Conservation (phyloP, 2,113 vertebrate species). For the Phrynosoma platyrhinos region DNA sequence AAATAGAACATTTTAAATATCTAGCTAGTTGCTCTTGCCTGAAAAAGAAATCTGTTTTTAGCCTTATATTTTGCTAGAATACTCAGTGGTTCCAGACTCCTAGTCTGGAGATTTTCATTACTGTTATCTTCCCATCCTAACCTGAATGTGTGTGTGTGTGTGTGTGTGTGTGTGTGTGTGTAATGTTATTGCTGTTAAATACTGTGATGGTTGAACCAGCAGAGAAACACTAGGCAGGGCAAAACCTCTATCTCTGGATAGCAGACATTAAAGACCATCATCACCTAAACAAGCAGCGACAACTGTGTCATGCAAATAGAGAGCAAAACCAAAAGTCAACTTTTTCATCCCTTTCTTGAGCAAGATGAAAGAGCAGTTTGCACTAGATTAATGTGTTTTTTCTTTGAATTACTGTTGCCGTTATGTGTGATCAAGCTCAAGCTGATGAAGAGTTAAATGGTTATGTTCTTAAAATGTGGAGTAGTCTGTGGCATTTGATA, state of each 20-base stretch:
- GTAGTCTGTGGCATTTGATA: slow-evolving; percentile 34
- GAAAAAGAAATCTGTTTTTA: slow-evolving; percentile 48
- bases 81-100: slow-evolving; percentile 28
- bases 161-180: not conserved
- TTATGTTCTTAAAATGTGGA: slow-evolving; percentile 45
- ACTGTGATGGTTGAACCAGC: slow-evolving; percentile 43
- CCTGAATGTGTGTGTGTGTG: not conserved
- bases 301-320: slow-evolving; percentile 2
- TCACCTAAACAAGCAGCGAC: slow-evolving; percentile 12
- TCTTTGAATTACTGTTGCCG: slow-evolving; percentile 37
- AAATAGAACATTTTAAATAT: slow-evolving; percentile 49
- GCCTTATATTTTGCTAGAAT: slow-evolving; percentile 28
- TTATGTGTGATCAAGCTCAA: slow-evolving; percentile 39
- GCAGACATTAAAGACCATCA: not conserved
- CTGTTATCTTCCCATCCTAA: slow-evolving; percentile 7
- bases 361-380: slow-evolving; percentile 45
- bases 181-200: slow-evolving; percentile 38
- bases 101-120: slow-evolving; percentile 28
- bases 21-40: slow-evolving; percentile 56
- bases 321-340: slow-evolving; percentile 23
- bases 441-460: slow-evolving; percentile 43
- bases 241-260: slow-evolving; percentile 2
- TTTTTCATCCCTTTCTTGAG: slow-evolving; percentile 28
- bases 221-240: slow-evolving; percentile 48
- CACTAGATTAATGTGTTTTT: slow-evolving; percentile 38